Evolutionary conservation across 30 jellyfish, hydroid and myxozoan genomes (phyloP), one percentile per base, ranked within the genome.

Genomic region (Mastigias papua): DNA sequence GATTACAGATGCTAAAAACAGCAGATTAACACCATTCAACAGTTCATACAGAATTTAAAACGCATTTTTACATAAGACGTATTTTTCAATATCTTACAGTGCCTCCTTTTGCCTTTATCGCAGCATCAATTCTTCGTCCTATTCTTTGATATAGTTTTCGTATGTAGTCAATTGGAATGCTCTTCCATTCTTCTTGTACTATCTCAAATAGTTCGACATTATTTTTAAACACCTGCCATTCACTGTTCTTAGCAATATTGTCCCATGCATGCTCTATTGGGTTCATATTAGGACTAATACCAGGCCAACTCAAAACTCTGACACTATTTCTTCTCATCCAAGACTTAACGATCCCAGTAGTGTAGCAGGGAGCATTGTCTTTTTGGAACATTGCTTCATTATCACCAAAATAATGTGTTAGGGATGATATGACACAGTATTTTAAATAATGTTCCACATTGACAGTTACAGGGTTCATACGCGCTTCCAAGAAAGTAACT

Each of bases 301-400:
- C 91, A 69, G 93, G 93, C 87, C 80, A 79, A 16, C 34, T 33
- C 68, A 57, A 34, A 13, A 63, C 68, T 11, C 8, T 50, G 46
- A 57, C 17, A 21, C 31, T 30, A 58, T 79, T 79, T 31, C 42
- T 71, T 27, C 22, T 25, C 54, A 42, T 48, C 57, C 82, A 81
- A 3, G 34, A 21, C 29, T 66, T 86, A 17, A 58, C 84, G 22
- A 30, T 72, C 48, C 28, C 61, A 20, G 91, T 83, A 7, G 80
- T 86, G 50, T 73, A 91, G 57, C 95, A 86, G 20, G 95, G 95
- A 31, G 95, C 86, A 74, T 73, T 49, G 27, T 86, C 95, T 34
- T 86, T 86, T 34, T 86, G 95, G 63, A 46, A 86, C 11, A 86
- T 54, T 54, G 58, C 22, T n/a, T n/a, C n/a, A n/a, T n/a, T n/a